Base-by-base conservation (phyloP, 1,140 invertebrate genomes). In the Danaus plexippus region DNA sequence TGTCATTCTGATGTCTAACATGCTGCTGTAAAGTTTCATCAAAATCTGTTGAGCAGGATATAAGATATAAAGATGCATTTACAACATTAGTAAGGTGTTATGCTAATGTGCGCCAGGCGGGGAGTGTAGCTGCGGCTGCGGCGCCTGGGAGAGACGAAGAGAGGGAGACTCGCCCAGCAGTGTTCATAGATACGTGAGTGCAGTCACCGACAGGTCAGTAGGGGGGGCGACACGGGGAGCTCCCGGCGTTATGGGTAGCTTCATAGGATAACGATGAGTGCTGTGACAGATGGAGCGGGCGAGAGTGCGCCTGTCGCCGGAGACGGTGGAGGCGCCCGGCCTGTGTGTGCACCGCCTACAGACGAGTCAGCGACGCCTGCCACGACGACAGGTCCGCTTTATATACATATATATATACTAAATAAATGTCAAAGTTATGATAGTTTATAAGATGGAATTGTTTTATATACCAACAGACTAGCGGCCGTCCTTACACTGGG, bases 311-410 rank as follows among this genome's bases (percentile, higher is more conserved):
- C 11, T 83, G 80, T 43, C 66, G 80, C 0, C 59, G 78, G 0
- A 73, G 77, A 0, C 69, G 75, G 46, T 78, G 77, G 67, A 63
- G 77, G 0, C 61, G 75, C 1, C 70, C 77, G 2, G 71, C 77
- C 3, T 88, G 86, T 60, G 82, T 88, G 11, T 88, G 86, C 68
- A 88, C 86, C 0, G 75, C 78, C 0, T 87, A 88, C 63, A 51
- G 85, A 7, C 71, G 77, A 9, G 77, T 86, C 44, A 73, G 74
- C 49, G 82, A 83, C 52, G 73, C 73, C 47, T 73, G 80, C 49
- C 74, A 75, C 52, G 81, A 81, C 43, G 78, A 75, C 57, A 67
- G 80, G 78, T 80, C 50, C 54, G 46, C n/a, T 3, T 15, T 15
- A 15, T 15, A 15, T 15, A 1, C 3, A 15, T 32, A 32, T 32